Base-by-base conservation (phyloP, 2,888 invertebrate genomes). In the Tyria jacobaeae region DNA sequence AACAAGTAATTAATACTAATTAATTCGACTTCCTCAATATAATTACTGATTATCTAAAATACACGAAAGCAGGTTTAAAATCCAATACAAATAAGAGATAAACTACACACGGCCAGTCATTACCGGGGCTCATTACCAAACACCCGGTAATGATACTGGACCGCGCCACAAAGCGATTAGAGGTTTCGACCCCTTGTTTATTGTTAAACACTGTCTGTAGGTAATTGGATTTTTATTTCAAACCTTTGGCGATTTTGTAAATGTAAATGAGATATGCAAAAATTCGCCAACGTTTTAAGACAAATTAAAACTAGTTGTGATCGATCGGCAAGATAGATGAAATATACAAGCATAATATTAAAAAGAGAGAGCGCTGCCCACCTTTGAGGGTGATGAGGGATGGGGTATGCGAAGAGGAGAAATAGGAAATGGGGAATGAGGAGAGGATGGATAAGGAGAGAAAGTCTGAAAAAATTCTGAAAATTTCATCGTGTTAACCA, bases 111-210 rank as follows among this genome's bases (percentile, higher is more conserved):
- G 53, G 54, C 60, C 37, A 68, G 69, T 73, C 69, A 76, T 76
- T 78, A 78, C 73, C 67, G 66, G 70, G 51, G 44, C 73, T 78
- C 76, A 78, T 76, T 78, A 76, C 76, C 68, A 68, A 58, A 27
- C 61, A 35, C 57, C 59, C 51, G 67, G 69, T 78, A 76, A 76
- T 73, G 78, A 73, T 71, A 68, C 76, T 62, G 64, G 67, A 48
- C 55, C 52, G 53, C 37, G 64, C 78, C 77, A 51, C 75, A 68
- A 37, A 70, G 58, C 71, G 75, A 77, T 76, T 78, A 75, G 76
- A 60, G 76, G 75, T 70, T 77, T 77, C 56, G 44, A 66, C 71
- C 71, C 62, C 64, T 70, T 76, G 73, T 76, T 76, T 76, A 75
- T 70, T 21, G 62, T 68, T 68, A 68, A 70, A 63, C 65, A 60